Evolutionary conservation across 2,113 vertebrate genomes (phyloP), one percentile per base, ranked within the genome.

Genomic region (Cepphus grylle): DNA sequence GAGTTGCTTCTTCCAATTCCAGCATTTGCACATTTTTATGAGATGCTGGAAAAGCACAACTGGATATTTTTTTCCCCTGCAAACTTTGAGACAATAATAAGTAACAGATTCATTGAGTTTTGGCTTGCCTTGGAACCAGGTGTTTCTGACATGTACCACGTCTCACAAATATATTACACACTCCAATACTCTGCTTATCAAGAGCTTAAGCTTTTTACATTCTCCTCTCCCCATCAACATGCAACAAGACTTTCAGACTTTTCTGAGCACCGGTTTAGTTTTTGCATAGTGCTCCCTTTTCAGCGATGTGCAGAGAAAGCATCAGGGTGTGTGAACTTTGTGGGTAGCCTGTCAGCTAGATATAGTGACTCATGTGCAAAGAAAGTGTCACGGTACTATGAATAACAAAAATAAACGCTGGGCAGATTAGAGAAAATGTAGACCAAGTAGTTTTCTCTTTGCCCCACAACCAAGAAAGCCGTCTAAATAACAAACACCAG

Each of bases 1-100:
- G 53, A 65, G 84, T 62, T 87, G 27, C 40, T 76, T 90, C 89
- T 94, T 96, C 86, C 95, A 93, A 20, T 62, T 96, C 88, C 93
- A 73, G 77, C 59, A 89, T 82, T 92, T 96, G n/a, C 93, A 88
- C 81, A 1, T 90, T 94, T 94, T 97, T 90, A 90, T 23, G 61
- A 87, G 70, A 94, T 0, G 2, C 45, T 90, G 71, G 42, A 88
- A 96, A 90, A 91, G 49, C 71, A 76, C 58, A 72, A 5, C 2
- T 77, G 49, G 42, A 22, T 74, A 1, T n/a, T 49, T 62, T 36
- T 36, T 18, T 2, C 4, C 16, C 30, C 13, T 63, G 12, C 74
- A 91, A 95, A 82, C 0, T 4, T 11, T 32, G 47, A 93, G 76
- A 81, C 56, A 78, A 27, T 81, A 96, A 89, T 58, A 80, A 94